Percentiles rank a stretch among this genome's conserved stretches.
These are phyloP conservation scores for Xylota sylvarum DNA, from an alignment of 2,888 invertebrate genomes.

Conservation along the genomic window DNA sequence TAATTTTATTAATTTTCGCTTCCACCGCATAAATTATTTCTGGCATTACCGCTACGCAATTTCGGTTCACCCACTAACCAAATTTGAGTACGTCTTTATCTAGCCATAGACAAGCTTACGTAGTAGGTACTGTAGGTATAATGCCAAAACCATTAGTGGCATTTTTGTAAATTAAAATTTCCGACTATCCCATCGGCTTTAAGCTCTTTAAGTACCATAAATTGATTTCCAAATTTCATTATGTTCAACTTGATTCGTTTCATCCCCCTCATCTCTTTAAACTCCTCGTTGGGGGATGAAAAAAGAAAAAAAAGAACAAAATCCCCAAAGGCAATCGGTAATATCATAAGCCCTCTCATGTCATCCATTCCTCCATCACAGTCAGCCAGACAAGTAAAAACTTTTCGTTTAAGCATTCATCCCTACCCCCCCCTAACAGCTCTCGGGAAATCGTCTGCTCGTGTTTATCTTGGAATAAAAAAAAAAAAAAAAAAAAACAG, in stretches of 20 bases:
- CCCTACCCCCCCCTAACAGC: too few relatives aligned
- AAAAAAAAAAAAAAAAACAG: slow-evolving; percentile 1
- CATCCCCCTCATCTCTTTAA: background rate
- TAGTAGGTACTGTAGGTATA: background rate
- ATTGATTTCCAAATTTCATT: slow-evolving; percentile 60
- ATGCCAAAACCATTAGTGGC: slow-evolving; percentile 19
- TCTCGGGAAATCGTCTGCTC: slow-evolving; percentile 16
- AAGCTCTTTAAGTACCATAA: slow-evolving; percentile 48
- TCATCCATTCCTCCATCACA: slow-evolving; percentile 19
- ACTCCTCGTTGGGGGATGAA: background rate
- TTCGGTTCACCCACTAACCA: too few relatives aligned
- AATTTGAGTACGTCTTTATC: too few relatives aligned
- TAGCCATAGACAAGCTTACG: too few relatives aligned
- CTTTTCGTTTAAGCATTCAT: slow-evolving; percentile 9
- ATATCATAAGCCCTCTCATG: slow-evolving; percentile 57
- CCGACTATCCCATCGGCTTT: slow-evolving; percentile 27
- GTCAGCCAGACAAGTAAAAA: slow-evolving; percentile 42
- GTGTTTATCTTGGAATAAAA: slow-evolving; percentile 28
- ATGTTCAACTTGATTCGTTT: background rate
- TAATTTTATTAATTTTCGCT: too few relatives aligned
- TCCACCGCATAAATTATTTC: too few relatives aligned
- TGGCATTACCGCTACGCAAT: too few relatives aligned
- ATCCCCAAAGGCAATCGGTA: slow-evolving; percentile 58
- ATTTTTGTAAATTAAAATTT: slow-evolving; percentile 36
- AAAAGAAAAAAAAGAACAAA: slow-evolving; percentile 23